A percentile compares a stretch with the other conserved stretches of the same genome.
Conservation (phyloP, 2,797 vertebrate genomes). For the Cheirogaleus major region DNA sequence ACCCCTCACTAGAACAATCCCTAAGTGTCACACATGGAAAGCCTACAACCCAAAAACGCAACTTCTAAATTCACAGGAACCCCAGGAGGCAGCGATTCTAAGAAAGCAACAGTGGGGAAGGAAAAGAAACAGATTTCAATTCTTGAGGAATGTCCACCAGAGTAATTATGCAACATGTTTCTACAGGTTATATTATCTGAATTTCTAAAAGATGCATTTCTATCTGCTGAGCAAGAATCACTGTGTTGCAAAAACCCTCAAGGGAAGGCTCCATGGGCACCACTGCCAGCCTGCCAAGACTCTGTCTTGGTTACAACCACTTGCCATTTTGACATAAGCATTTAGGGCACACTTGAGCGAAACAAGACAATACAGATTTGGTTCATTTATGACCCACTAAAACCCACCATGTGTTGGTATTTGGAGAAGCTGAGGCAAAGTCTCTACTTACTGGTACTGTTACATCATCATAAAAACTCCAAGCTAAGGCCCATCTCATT, state of each 20-base stretch:
- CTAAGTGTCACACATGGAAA: slow-evolving; percentile 1
- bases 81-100: background rate
- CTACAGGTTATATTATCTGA: background rate
- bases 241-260: background rate
- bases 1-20: background rate
- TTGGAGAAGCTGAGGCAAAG: background rate
- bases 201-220: background rate
- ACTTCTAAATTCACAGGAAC: slow-evolving; percentile 1
- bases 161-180: background rate
- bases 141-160: background rate
- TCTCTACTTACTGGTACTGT: slow-evolving; percentile 93
- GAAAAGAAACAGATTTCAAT: slow-evolving; percentile 4
- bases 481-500: slow-evolving; percentile 98
- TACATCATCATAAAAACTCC: slow-evolving; percentile 99
- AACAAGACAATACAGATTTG: background rate
- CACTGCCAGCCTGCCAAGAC: background rate
- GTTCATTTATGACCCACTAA: background rate
- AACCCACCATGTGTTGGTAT: background rate
- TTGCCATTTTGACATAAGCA: background rate
- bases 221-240: background rate
- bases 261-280: background rate
- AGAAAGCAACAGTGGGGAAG: background rate
- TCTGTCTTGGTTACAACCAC: background rate
- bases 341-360: background rate
- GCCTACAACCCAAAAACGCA: background rate